Base-by-base conservation (phyloP, 1,140 invertebrate species). In the Olivierus martensii region DNA sequence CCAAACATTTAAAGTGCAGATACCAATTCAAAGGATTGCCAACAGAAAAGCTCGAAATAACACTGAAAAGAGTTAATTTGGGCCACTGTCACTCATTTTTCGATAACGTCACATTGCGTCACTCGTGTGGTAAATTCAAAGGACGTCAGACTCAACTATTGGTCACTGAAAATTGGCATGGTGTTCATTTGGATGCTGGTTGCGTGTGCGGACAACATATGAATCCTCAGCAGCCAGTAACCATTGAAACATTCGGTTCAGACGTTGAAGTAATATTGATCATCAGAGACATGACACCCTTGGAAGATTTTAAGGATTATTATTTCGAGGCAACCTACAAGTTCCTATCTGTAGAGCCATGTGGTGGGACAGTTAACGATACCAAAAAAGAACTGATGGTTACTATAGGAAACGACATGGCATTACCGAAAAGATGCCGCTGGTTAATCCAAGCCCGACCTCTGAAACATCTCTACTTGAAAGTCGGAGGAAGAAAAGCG, bases 281-380 rank as follows among this genome's bases (percentile, higher is more conserved):
- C 35, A 82, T 86, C 1, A 73, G 75, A n/a, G 79, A 82, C 52
- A 91, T 91, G 87, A 79, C 80, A 46, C 77, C 83, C 1, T 70
- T 79, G 9, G 85, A 90, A 61, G 87, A 91, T 69, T 87, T 84
- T 63, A 77, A 80, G 44, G 82, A 82, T 48, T 75, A 87, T 36
- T 81, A 79, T 52, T 88, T 91, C 65, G 83, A 87, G 66, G 85
- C 81, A 19, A 78, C 76, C 21, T 85, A 81, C 62, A 83, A 87
- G 62, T 87, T 87, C 60, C 72, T 87, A 1, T 78, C 82, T 63
- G 38, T 15, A 19, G 35, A 2, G 46, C 43, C 11, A 14, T 53
- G 74, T 79, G 47, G 68, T 38, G 50, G 6, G 35, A 41, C 48
- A 21, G 47, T 51, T 2, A 48, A 51, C 34, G 59, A 59, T n/a